phyloP scores from a whole-genome alignment of 1,140 invertebrate species.

The Frieseomelitta varia region DNA sequence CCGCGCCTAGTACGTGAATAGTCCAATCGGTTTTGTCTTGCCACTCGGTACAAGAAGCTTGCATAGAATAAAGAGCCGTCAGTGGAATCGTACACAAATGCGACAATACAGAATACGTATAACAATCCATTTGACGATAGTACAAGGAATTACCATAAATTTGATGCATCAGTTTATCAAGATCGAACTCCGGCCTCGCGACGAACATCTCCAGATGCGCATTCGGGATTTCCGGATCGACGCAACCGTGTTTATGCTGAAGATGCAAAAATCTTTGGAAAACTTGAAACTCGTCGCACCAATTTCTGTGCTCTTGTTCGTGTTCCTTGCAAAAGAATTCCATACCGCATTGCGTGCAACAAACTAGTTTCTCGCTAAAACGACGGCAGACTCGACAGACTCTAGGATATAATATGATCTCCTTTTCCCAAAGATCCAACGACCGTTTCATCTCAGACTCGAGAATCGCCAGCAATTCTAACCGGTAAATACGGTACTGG shows the following conservation, averaged over 20 bases:
- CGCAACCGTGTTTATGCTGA: constrained; percentile 79
- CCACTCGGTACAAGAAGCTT: constrained; percentile 76
- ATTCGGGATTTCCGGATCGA: constrained; percentile 84
- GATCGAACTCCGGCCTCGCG: constrained; percentile 77
- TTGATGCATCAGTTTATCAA: constrained; percentile 80
- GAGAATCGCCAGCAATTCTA: constrained; percentile 84
- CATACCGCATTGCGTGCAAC: constrained; percentile 84
- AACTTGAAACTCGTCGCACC: constrained; percentile 76
- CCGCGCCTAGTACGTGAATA: constrained; percentile 86
- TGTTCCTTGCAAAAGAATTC: constrained; percentile 76
- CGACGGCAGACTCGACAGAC: constrained; percentile 82
- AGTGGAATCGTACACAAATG: constrained; percentile 86
- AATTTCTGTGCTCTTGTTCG: constrained; percentile 67
- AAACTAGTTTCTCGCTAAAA: constrained; percentile 82
- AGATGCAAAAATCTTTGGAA: constrained; percentile 71
- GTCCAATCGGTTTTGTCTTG: constrained; percentile 71
- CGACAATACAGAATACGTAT: constrained; percentile 85
- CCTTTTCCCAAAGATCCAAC: constrained; percentile 86
- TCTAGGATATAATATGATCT: constrained; percentile 86
- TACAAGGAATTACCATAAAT: constrained; percentile 81
- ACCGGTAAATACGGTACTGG: constrained; percentile 84
- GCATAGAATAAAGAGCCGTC: constrained; percentile 84
- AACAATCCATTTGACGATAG: constrained; percentile 82
- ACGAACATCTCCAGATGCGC: constrained; percentile 58
- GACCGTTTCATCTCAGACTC: constrained; percentile 83